These are phyloP conservation scores for Potamilus streckersoni DNA, from an alignment of 1,140 invertebrate species.

Conservation along the genomic window DNA sequence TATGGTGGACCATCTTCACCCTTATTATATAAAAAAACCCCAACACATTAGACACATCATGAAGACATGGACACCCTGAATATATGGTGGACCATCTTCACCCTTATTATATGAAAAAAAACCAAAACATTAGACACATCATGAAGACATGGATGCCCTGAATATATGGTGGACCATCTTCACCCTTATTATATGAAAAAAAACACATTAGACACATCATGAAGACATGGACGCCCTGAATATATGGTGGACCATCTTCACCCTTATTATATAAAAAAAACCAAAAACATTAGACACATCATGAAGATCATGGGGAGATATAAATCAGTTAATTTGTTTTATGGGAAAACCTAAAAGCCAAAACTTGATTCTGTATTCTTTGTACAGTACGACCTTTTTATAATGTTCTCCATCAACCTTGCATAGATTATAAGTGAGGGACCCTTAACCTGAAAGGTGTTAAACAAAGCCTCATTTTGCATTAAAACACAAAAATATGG, in stretches of 20 bases:
- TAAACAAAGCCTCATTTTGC: too few relatives aligned
- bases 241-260: conserved; percentile 69
- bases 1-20: conserved; percentile 69
- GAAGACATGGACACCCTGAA: too few relatives aligned
- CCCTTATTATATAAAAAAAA: conserved; percentile 35
- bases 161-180: conserved; percentile 68
- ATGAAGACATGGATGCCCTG: background rate
- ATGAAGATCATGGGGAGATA: background rate
- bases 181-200: conserved; percentile 41
- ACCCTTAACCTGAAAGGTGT: too few relatives aligned
- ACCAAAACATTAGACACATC: background rate
- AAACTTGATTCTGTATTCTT: too few relatives aligned
- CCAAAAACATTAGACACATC: background rate
- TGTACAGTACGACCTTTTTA: too few relatives aligned
- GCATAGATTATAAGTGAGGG: too few relatives aligned
- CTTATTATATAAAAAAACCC: conserved; percentile 34
- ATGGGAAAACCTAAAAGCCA: too few relatives aligned
- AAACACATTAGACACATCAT: background rate
- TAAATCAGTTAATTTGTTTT: too few relatives aligned
- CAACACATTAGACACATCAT: background rate
- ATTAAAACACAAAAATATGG: too few relatives aligned
- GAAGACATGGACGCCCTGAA: too few relatives aligned
- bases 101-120: conserved; percentile 35
- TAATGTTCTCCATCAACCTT: too few relatives aligned
- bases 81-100: conserved; percentile 69